Evolutionary conservation across 2,797 vertebrate genomes (phyloP), one percentile per base, ranked within the genome.

Genomic region (Nasua narica): DNA sequence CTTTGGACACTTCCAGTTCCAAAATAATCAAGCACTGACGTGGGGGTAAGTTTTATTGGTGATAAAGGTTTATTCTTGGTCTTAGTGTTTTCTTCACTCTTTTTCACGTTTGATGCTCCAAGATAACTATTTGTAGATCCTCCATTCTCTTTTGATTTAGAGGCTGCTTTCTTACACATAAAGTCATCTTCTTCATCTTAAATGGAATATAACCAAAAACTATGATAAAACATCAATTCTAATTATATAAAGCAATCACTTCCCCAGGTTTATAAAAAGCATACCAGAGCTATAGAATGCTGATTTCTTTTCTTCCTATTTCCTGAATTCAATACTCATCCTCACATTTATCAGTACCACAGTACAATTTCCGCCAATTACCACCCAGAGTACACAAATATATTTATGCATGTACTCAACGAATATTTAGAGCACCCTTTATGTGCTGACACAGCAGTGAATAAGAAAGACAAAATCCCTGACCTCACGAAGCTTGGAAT

Each of bases 151-250:
- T 99, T 99, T 0, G 98, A 97, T 96, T 99, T 99, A 72, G 98
- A 96, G 10, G 94, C 94, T 89, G 98, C 98, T 97, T 99, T 99
- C 98, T 99, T 97, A 70, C 97, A 97, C 84, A 97, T 94, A 97
- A 99, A 99, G 91, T 99, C 99, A 10, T 99, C 99, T 19, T 99
- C 99, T 11, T 99, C 99, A 98, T 99, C 99, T 99, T 97, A 97
- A 98, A 74, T 81, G 0, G 10, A 94, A 97, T 91, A 48, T 15
- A 93, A 86, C 70, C 50, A 86, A 87, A 95, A 86, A 96, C 15
- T 96, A 91, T 65, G 0, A 0, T 60, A 94, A 90, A 95, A 89
- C 8, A 96, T 62, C 37, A 48, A 93, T 54, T 97, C 48, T 88
- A 79, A 67, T 69, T 91, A 90, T 14, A 84, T 4, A 95, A 95